Evolutionary conservation across 2,113 vertebrate species (phyloP).

Genomic region (Hemiprocne comata): DNA sequence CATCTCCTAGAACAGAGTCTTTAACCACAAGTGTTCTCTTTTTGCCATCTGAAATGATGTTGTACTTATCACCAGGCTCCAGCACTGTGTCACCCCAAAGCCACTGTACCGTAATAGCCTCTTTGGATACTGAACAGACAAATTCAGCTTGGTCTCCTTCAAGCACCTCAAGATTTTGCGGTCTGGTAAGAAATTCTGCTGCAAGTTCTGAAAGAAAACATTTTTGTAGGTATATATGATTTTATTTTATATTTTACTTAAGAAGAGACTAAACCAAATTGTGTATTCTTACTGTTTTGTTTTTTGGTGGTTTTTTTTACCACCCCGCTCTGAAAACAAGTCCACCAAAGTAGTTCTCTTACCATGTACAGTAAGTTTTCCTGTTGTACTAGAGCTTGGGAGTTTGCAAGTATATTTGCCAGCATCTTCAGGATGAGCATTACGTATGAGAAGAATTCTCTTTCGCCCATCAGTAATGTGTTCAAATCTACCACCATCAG

Average conservation of each 20-base stretch:
- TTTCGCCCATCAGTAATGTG: conserved; percentile 88
- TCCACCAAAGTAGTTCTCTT: conserved; percentile 26
- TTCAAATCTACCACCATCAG: conserved; percentile 92
- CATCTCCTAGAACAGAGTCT: conserved; percentile 84
- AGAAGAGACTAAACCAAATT: not conserved
- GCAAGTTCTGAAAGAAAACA: conserved; percentile 85
- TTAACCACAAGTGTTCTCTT: conserved; percentile 88
- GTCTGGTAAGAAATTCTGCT: conserved; percentile 92
- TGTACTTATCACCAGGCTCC: conserved; percentile 86
- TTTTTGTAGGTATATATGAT: not conserved
- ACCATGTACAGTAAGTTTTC: conserved; percentile 90
- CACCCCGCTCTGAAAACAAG: not conserved
- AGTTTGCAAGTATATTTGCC: conserved; percentile 90
- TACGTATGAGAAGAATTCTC: conserved; percentile 89
- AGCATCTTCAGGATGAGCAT: conserved; percentile 86
- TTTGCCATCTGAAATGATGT: conserved; percentile 90
- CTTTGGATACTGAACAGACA: conserved; percentile 92
- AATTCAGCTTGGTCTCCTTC: conserved; percentile 95
- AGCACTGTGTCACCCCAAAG: conserved; percentile 83
- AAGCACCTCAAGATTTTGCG: conserved; percentile 90
- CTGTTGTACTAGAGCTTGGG: conserved; percentile 82
- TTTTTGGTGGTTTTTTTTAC: not conserved
- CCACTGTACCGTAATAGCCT: conserved; percentile 90
- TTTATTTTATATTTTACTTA: not conserved
- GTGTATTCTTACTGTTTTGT: not conserved